phyloP scores from a whole-genome alignment of 2,113 vertebrate species.

The Pantherophis guttatus region DNA sequence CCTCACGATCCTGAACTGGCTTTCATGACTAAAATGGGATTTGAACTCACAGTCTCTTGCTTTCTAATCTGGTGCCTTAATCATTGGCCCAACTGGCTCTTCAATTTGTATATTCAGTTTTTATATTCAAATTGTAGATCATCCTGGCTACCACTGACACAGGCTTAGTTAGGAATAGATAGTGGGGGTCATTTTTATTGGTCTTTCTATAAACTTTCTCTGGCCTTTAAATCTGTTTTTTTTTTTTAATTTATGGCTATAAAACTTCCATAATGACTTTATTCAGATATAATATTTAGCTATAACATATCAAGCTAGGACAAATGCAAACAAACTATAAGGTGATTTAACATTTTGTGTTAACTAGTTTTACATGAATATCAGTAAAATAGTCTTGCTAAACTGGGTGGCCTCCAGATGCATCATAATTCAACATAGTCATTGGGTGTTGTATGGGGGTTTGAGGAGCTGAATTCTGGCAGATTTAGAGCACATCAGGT shows the following conservation, averaged over 20 bases:
- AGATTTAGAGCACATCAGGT: not conserved
- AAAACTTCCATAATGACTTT: not conserved
- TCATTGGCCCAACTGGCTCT: not conserved
- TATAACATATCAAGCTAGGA: not conserved
- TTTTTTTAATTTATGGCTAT: not conserved
- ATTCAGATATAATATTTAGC: not conserved
- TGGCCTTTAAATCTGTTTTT: not conserved
- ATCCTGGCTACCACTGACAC: not conserved
- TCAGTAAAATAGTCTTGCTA: not conserved
- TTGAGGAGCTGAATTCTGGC: not conserved
- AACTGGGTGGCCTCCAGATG: not conserved
- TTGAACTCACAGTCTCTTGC: not conserved
- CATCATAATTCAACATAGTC: not conserved
- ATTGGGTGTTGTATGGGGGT: not conserved
- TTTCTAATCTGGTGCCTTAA: not conserved
- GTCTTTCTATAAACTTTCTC: not conserved
- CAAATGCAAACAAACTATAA: not conserved
- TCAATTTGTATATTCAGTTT: not conserved
- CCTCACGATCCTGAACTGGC: not conserved
- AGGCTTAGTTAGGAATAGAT: not conserved
- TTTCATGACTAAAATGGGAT: not conserved
- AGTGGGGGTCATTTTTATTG: not conserved
- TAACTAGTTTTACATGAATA: not conserved
- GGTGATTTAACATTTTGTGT: not conserved
- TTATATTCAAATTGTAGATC: not conserved